Evolutionary conservation across 2,797 vertebrate genomes (phyloP).

Genomic region (Tamandua tetradactyla): DNA sequence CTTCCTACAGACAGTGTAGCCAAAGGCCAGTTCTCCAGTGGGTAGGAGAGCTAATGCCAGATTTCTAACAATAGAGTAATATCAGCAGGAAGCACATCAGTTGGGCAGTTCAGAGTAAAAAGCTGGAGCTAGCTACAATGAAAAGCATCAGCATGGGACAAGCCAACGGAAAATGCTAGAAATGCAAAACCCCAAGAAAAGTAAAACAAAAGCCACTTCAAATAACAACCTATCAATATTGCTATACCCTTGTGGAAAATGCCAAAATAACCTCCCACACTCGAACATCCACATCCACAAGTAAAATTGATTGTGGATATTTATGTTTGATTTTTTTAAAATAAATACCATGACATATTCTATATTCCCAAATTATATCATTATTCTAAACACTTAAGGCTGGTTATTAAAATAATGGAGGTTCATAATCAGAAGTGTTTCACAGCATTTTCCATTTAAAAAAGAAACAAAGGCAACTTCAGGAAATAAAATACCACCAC

Average conservation of each 20-base stretch:
- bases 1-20: not conserved
- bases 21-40: slow-evolving; percentile 1
- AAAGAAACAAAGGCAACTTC: not conserved
- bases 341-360: not conserved
- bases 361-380: not conserved
- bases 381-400: not conserved
- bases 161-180: slow-evolving; percentile 69
- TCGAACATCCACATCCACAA: not conserved
- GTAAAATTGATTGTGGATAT: not conserved
- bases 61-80: slow-evolving; percentile 58
- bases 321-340: not conserved
- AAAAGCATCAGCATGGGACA: slow-evolving; percentile 58
- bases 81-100: slow-evolving; percentile 66
- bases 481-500: not conserved
- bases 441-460: not conserved
- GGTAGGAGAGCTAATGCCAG: not conserved
- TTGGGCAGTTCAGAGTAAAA: slow-evolving; percentile 61
- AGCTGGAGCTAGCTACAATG: slow-evolving; percentile 1
- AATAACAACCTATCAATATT: not conserved
- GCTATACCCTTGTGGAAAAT: not conserved
- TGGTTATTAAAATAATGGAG: not conserved
- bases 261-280: not conserved
- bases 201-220: not conserved
- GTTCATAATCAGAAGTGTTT: not conserved
- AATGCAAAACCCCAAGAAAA: slow-evolving; percentile 45